A percentile compares a stretch with the other conserved stretches of the same genome.
Conservation (phyloP, 2,113 vertebrate genomes). For the Labeo catla region DNA sequence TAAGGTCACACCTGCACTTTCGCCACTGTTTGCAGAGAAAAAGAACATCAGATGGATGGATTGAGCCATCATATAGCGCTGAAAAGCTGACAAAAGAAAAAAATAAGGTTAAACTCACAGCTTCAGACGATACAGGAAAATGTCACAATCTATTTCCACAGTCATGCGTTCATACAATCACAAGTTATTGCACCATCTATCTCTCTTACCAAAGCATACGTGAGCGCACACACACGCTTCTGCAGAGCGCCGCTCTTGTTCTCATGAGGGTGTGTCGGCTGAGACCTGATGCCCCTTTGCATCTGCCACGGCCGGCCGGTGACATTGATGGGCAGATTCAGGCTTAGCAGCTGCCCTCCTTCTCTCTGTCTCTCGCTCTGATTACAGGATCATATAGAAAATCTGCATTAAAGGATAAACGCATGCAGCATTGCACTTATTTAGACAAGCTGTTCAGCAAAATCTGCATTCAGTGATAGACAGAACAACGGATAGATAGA, state of each 20-base stretch:
- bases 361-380: slow-evolving; percentile 17
- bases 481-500: neutral
- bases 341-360: slow-evolving; percentile 8
- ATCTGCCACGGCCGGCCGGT: slow-evolving; percentile 16
- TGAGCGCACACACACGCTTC: neutral
- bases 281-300: slow-evolving; percentile 37
- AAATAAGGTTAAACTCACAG: slow-evolving; percentile 32
- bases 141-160: slow-evolving; percentile 43
- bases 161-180: slow-evolving; percentile 38
- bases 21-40: neutral
- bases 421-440: neutral
- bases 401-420: neutral
- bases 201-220: slow-evolving; percentile 24
- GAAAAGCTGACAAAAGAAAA: slow-evolving; percentile 34
- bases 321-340: slow-evolving; percentile 17
- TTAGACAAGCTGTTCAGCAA: neutral
- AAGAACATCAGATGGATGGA: slow-evolving; percentile 23
- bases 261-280: neutral
- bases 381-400: slow-evolving; percentile 22
- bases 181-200: slow-evolving; percentile 44
- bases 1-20: neutral
- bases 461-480: neutral
- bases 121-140: slow-evolving; percentile 19
- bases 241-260: slow-evolving; percentile 1
- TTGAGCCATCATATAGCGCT: neutral